Conservation (phyloP, 2,113 vertebrate genomes). For the Actinemys pallida region DNA sequence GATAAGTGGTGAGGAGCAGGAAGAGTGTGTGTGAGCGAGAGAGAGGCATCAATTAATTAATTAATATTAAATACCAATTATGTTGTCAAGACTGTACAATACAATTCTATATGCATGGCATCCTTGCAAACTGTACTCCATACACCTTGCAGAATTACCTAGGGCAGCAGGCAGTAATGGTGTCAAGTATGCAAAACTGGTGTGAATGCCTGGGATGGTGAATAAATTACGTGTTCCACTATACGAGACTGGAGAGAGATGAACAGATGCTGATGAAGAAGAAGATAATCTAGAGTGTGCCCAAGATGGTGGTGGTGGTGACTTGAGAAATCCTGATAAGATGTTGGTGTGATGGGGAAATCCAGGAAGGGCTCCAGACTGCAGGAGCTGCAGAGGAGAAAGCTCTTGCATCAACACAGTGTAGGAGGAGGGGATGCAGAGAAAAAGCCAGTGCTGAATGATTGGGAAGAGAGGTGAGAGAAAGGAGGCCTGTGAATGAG, state of each 20-base stretch:
- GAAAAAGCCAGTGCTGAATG: background rate
- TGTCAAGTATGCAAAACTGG: background rate
- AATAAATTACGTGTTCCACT: background rate
- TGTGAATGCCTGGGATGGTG: background rate
- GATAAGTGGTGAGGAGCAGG: too few relatives aligned
- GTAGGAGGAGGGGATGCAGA: background rate
- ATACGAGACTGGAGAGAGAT: background rate
- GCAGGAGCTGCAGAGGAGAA: background rate
- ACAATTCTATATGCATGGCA: background rate
- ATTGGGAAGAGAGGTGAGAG: background rate
- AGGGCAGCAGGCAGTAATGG: background rate
- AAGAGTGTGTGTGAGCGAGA: background rate
- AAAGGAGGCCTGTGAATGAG: background rate
- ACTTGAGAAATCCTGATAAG: background rate
- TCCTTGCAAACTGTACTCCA: background rate
- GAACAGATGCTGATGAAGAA: background rate
- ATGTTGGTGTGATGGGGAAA: background rate
- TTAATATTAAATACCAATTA: background rate
- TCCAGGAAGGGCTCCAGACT: background rate
- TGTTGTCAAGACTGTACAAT: background rate
- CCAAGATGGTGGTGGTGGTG: background rate
- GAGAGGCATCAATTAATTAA: background rate
- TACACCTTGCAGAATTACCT: background rate
- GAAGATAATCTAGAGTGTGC: background rate
- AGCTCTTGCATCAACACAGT: background rate